phyloP scores from a whole-genome alignment of 2,113 vertebrate genomes.

The Clupea harengus region DNA sequence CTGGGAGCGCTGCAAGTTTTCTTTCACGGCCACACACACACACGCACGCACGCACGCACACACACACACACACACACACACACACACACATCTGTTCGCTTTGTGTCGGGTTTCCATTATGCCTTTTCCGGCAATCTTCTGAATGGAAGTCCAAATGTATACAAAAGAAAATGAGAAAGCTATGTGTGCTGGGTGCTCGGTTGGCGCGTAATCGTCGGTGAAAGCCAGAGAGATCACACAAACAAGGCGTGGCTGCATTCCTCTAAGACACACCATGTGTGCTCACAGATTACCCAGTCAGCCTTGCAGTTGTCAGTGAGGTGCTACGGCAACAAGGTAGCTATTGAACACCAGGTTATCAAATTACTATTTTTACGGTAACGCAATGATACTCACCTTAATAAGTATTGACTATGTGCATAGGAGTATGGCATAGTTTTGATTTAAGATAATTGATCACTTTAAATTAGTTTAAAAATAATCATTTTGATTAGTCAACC shows the following conservation, averaged over 20 bases:
- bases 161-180: background rate
- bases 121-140: background rate
- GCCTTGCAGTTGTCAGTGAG: background rate
- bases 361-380: no score
- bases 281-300: background rate
- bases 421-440: no score
- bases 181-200: background rate
- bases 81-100: background rate
- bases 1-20: background rate
- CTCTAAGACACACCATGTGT: background rate
- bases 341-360: no score
- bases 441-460: no score
- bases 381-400: no score
- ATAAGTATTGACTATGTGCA: no score
- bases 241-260: background rate
- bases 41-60: background rate
- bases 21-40: background rate
- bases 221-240: background rate
- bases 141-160: slow-evolving; percentile 1
- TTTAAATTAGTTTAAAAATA: no score
- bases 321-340: no score
- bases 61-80: slow-evolving; percentile 15
- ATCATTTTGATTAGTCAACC: no score
- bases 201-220: background rate
- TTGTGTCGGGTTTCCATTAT: background rate